phyloP scores from a whole-genome alignment of 2,113 vertebrate genomes.

The Lampris megalopsis region DNA sequence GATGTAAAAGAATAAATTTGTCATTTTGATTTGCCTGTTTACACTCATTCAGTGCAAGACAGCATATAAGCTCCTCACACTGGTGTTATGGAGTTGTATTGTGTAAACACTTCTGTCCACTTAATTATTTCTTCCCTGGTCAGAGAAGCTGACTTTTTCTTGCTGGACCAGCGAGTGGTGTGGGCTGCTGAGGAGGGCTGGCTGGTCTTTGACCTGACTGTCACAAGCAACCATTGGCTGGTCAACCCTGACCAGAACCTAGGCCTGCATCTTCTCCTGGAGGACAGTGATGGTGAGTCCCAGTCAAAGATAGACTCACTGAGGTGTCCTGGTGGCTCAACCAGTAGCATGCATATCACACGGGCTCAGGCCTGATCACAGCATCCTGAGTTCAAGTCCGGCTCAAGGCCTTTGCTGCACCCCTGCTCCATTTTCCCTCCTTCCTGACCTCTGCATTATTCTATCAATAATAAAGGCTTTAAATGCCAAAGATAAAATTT shows the following conservation, averaged over 20 bases:
- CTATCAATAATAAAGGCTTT: no score
- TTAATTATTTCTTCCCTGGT: conserved; percentile 10
- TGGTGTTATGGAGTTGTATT: background rate
- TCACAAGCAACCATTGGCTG: conserved; percentile 95
- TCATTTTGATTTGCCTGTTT: background rate
- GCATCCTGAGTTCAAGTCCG: no score
- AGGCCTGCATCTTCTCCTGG: conserved; percentile 89
- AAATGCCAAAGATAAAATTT: no score
- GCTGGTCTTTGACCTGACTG: conserved; percentile 95
- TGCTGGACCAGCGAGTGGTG: conserved; percentile 90
- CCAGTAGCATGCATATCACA: background rate
- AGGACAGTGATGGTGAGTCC: conserved; percentile 88
- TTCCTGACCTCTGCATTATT: no score
- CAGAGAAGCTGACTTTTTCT: conserved; percentile 91
- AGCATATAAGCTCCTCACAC: background rate
- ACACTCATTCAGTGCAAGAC: background rate
- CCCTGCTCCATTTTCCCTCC: no score
- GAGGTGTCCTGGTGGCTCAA: background rate
- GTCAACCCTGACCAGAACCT: conserved; percentile 92
- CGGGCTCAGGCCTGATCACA: no score
- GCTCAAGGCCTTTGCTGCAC: no score
- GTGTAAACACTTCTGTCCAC: background rate
- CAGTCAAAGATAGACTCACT: background rate
- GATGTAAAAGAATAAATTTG: no score
- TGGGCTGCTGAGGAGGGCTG: conserved; percentile 96